These are phyloP conservation scores for Drosophila tristis DNA, from an alignment of 1,140 invertebrate species.

Conservation along the genomic window DNA sequence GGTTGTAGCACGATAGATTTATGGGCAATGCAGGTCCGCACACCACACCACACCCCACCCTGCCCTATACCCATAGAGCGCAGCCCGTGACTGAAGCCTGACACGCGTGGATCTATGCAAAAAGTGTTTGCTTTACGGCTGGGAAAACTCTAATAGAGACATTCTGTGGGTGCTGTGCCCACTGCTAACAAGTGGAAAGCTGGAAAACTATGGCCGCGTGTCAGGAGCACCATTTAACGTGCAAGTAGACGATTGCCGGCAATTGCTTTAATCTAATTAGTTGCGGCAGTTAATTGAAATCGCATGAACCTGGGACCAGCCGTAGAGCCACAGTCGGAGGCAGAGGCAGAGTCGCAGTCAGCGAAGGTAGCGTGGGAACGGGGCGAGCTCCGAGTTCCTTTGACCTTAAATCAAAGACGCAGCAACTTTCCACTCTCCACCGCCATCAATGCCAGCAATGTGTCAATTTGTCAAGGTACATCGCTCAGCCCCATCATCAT, in stretches of 20 bases:
- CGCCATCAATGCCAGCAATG: slow-evolving; percentile 54
- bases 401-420: slow-evolving; percentile 62
- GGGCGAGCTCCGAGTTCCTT: background rate
- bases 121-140: slow-evolving; percentile 55
- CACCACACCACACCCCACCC: slow-evolving; percentile 3
- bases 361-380: slow-evolving; percentile 11
- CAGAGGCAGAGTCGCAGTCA: background rate
- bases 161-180: slow-evolving; percentile 11
- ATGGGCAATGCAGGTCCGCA: slow-evolving; percentile 50
- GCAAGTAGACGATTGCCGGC: slow-evolving; percentile 13
- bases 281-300: slow-evolving; percentile 78
- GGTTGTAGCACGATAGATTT: slow-evolving; percentile 53
- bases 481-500: slow-evolving; percentile 59
- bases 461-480: slow-evolving; percentile 83
- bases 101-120: slow-evolving; percentile 68
- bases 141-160: slow-evolving; percentile 51
- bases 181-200: slow-evolving; percentile 62
- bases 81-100: slow-evolving; percentile 58
- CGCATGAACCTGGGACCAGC: slow-evolving; percentile 49
- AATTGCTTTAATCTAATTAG: slow-evolving; percentile 75
- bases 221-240: slow-evolving; percentile 45
- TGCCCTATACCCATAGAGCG: background rate
- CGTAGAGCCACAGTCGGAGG: background rate
- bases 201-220: slow-evolving; percentile 63
- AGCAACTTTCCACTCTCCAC: slow-evolving; percentile 35